Conservation (phyloP, 2,888 invertebrate species). For the Hypsopygia costalis region DNA sequence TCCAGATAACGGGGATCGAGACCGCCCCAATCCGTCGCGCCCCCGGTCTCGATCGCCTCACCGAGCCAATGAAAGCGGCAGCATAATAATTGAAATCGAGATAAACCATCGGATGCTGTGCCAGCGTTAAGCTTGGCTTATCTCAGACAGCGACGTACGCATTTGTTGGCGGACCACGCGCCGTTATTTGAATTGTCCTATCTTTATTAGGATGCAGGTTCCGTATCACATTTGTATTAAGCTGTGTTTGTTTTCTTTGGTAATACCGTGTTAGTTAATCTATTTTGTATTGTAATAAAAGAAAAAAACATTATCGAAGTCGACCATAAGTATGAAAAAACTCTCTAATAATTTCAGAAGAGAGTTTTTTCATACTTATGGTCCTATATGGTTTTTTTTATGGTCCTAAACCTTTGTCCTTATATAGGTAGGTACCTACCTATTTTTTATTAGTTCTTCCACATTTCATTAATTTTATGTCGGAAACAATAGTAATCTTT, state of each 20-base stretch:
- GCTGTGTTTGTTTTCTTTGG: conserved; percentile 28
- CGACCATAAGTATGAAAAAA: too few species aligned
- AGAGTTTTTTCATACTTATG: too few species aligned
- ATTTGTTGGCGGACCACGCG: conserved; percentile 60
- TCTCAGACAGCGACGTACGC: conserved; percentile 64
- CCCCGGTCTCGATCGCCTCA: conserved; percentile 45
- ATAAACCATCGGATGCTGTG: conserved; percentile 73
- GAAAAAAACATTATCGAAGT: not conserved
- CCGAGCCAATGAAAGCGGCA: conserved; percentile 68
- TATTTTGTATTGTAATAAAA: conserved; percentile 2
- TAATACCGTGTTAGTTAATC: conserved; percentile 18
- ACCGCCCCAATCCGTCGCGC: conserved; percentile 56
- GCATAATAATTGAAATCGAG: conserved; percentile 78
- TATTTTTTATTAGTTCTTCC: too few species aligned
- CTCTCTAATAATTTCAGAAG: too few species aligned
- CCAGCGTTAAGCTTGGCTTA: conserved; percentile 70
- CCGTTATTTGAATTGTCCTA: conserved; percentile 56
- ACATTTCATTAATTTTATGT: too few species aligned
- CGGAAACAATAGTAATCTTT: too few species aligned
- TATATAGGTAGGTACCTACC: too few species aligned
- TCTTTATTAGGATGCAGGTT: conserved; percentile 57
- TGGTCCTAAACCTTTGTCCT: too few species aligned
- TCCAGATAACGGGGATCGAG: conserved; percentile 61
- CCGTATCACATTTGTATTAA: conserved; percentile 42
- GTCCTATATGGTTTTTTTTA: too few species aligned